Base-by-base conservation (phyloP, 2,113 vertebrate genomes). In the Pseudopipra pipra region DNA sequence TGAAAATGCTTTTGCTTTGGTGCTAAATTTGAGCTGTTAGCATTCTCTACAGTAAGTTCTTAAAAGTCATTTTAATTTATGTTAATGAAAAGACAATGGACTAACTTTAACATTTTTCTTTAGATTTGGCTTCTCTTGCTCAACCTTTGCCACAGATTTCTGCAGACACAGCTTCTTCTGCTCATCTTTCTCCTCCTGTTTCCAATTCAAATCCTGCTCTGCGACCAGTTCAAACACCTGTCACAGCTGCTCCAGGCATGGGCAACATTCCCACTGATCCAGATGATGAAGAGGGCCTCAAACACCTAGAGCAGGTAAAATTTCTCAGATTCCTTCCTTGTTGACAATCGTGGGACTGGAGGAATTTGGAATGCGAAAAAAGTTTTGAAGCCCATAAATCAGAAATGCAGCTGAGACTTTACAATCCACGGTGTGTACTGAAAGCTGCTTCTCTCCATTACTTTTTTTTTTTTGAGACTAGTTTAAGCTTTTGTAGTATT, bases 261-360 rank as follows among this genome's bases (percentile, higher is more conserved):
- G 97, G 97, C 37, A 96, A 70, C 89, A 95, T 98, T 95, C 93
- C 98, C 63, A 80, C 98, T 43, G 99, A 99, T 83, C 97, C 98
- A 49, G 99, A 99, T 97, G 99, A 99, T 96, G 99, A 99, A 83
- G 99, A 99, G 94, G 98, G 99, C 82, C 98, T 99, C 76, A 99
- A 99, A 97, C 99, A 99, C 95, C 98, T 99, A 97, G 99, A 99
- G 74, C 99, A 99, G 98, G 99, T 99, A 95, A 47, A 84, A 93
- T 41, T 76, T 39, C 62, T 77, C 12, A 61, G 5, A 92, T 96
- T 93, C 58, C 54, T 92, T 85, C 66, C 30, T 54, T 83, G 68
- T 76, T 58, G 56, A 55, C 70, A 66, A 2, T 62, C 0, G 0
- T 14, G 72, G 72, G 56, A 85, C 37, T 71, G 55, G 56, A 68